A percentile compares a stretch with the other conserved stretches of the same genome.
phyloP scores from a whole-genome alignment of 2,113 vertebrate species.

The Antennarius striatus region DNA sequence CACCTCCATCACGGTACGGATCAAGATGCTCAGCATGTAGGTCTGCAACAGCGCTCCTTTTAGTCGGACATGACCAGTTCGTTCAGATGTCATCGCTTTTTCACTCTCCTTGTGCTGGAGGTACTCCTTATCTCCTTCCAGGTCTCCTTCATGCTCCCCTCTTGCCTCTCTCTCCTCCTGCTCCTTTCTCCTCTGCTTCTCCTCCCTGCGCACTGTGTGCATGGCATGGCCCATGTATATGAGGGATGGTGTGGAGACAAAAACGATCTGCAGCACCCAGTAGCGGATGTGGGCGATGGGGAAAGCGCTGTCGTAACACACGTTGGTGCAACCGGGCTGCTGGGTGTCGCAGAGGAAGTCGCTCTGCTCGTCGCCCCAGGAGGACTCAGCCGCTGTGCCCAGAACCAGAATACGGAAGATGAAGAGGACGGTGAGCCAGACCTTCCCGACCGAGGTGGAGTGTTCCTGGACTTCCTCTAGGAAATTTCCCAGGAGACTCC shows the following conservation, averaged over 20 bases:
- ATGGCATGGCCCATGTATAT: slow-evolving; percentile 96
- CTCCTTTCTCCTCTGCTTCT: slow-evolving; percentile 83
- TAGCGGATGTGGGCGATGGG: slow-evolving; percentile 97
- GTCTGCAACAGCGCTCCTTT: slow-evolving; percentile 89
- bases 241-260: slow-evolving; percentile 94
- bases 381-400: slow-evolving; percentile 93
- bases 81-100: slow-evolving; percentile 70
- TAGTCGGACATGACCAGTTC: slow-evolving; percentile 79
- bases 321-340: slow-evolving; percentile 94
- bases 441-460: slow-evolving; percentile 95
- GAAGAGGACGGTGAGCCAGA: slow-evolving; percentile 95
- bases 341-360: slow-evolving; percentile 93
- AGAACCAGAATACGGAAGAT: slow-evolving; percentile 98
- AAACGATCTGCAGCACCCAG: slow-evolving; percentile 97
- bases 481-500: slow-evolving; percentile 95
- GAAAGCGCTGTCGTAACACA: slow-evolving; percentile 96
- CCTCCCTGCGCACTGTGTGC: slow-evolving; percentile 89
- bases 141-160: slow-evolving; percentile 42
- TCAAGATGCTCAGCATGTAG: slow-evolving; percentile 91
- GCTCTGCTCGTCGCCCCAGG: slow-evolving; percentile 95
- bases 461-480: slow-evolving; percentile 97
- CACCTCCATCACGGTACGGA: slow-evolving; percentile 92
- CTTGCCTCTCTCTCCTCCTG: slow-evolving; percentile 65
- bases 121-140: slow-evolving; percentile 73
- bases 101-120: slow-evolving; percentile 78